Conservation (phyloP, 2,888 invertebrate genomes). For the Agonopterix alstromeriana region DNA sequence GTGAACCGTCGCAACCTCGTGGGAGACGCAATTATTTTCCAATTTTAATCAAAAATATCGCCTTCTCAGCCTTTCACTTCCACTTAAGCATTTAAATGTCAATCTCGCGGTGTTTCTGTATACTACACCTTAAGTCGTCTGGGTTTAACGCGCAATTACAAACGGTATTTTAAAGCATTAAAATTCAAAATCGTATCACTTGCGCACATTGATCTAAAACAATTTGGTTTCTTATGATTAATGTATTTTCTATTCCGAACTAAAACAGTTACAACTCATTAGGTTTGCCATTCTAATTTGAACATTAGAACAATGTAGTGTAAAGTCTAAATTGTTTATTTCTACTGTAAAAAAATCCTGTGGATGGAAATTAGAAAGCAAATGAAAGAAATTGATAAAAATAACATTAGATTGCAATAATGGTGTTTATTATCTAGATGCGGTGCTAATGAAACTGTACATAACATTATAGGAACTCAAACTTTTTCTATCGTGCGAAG, state of each 20-base stretch:
- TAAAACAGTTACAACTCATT: conserved; percentile 27
- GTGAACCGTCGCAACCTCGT: conserved; percentile 50
- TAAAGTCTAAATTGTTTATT: conserved; percentile 14
- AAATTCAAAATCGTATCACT: conserved; percentile 21
- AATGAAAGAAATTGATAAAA: conserved; percentile 53
- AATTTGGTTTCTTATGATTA: conserved; percentile 71
- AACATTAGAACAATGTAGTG: neutral
- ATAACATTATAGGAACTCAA: conserved; percentile 18
- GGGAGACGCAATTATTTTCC: conserved; percentile 76
- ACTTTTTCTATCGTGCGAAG: conserved; percentile 24
- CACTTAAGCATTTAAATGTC: conserved; percentile 75
- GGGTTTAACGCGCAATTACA: conserved; percentile 1
- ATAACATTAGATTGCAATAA: conserved; percentile 53
- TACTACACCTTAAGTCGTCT: conserved; percentile 41
- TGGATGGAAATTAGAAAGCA: conserved; percentile 49
- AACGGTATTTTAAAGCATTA: conserved; percentile 10
- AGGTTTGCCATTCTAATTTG: neutral
- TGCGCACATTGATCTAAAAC: conserved; percentile 42
- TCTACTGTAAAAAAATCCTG: conserved; percentile 12
- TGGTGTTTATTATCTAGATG: conserved; percentile 29
- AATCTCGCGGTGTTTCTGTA: conserved; percentile 51
- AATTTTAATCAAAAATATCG: conserved; percentile 76
- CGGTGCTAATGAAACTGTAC: conserved; percentile 30
- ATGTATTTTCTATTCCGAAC: conserved; percentile 53
- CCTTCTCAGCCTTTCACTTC: conserved; percentile 71